Base-by-base conservation (phyloP, 2,888 invertebrate genomes). In the Megastigmus dorsalis region DNA sequence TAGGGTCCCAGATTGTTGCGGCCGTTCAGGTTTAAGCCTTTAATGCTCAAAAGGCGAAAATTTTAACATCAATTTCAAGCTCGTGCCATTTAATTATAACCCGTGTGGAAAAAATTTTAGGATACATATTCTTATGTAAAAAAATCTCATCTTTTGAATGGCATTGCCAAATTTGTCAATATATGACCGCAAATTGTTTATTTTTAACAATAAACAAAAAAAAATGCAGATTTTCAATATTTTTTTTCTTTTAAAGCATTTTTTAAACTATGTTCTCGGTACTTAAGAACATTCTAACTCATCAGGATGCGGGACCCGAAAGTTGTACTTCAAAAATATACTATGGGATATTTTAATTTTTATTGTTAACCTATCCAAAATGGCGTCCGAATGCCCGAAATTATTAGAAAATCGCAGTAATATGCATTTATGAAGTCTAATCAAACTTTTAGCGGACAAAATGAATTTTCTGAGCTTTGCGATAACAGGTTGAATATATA, bases 121-220 rank as follows among this genome's bases (percentile, higher is more conserved):
- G 18, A 55, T n/a, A 55, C 55, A 55, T 55, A 20, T 18, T 36
- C 20, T 33, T 55, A 36, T 55, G 33, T 20, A 33, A 55, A 20
- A 36, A 55, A 54, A 54, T 54, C 30, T 30, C n/a, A n/a, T n/a
- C 30, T 54, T 28, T 30, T 15, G 54, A 54, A 30, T 30, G 15
- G 54, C n/a, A 54, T 54, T 15, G 15, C 15, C 30, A 54, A 54
- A 54, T 54, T 55, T 18, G 20, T 55, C 55, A 55, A 55, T 36
- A 33, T 18, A 55, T 55, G 36, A 33, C 20, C 36, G 36, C 20
- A 33, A n/a, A 55, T 55, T 55, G 55, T 33, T 55, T 36, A 55
- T 55, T 55, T 55, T 55, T 55, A 55, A 55, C 55, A 55, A 36
- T 55, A 33, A 55, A 55, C 36, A 55, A 36, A 55, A n/a, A n/a